Evolutionary conservation across 2,888 invertebrate genomes (phyloP).

Genomic region (Sphecodes monilicornis): DNA sequence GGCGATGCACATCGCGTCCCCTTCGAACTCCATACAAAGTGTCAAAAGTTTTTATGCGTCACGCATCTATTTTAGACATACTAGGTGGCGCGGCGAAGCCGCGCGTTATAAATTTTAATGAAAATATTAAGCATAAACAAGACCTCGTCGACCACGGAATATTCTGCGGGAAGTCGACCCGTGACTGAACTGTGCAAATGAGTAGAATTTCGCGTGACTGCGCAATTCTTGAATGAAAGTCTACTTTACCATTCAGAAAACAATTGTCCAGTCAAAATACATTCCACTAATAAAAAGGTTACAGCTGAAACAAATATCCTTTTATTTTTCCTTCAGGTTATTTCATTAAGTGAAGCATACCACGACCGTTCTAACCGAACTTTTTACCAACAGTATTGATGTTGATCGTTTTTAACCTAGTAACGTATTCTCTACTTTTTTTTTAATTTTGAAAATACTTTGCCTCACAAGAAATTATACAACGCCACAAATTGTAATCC

Average conservation of each 20-base stretch:
- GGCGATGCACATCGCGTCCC: slow-evolving; percentile 42
- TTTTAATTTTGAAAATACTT: too few relatives aligned
- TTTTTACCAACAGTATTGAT: too few relatives aligned
- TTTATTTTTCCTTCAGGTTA: background rate
- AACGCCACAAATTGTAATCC: too few relatives aligned
- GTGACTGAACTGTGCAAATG: background rate
- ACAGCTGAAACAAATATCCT: background rate
- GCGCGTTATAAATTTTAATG: slow-evolving; percentile 52
- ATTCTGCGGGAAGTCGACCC: slow-evolving; percentile 6
- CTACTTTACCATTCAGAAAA: background rate
- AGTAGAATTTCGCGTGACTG: background rate
- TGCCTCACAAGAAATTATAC: too few relatives aligned
- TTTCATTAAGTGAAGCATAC: background rate
- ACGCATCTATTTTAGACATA: slow-evolving; percentile 48
- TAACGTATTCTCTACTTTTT: too few relatives aligned
- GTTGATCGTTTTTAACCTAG: too few relatives aligned
- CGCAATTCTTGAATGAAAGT: background rate
- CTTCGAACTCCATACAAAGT: slow-evolving; percentile 44
- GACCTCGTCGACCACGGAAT: background rate
- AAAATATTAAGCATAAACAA: slow-evolving; percentile 42
- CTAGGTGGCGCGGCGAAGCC: slow-evolving; percentile 8
- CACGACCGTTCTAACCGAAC: too few relatives aligned
- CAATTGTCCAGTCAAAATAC: background rate
- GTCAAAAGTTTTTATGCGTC: slow-evolving; percentile 56
- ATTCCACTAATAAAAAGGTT: background rate